Percentiles rank a stretch among this genome's conserved stretches.
phyloP scores from a whole-genome alignment of 2,797 vertebrate genomes.

The Pseudochaenichthys georgianus region DNA sequence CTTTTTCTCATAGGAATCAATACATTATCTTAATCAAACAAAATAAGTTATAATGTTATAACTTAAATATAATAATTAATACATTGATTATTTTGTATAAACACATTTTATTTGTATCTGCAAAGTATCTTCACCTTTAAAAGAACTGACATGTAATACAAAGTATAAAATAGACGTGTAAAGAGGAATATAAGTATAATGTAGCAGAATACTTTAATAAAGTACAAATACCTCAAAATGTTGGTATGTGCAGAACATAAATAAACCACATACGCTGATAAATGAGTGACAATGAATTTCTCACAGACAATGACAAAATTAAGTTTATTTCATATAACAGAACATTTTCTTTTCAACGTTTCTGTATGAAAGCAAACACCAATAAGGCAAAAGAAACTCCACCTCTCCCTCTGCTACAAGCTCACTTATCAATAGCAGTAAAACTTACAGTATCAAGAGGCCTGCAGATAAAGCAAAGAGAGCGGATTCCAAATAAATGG shows the following conservation, averaged over 20 bases:
- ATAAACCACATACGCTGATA: background rate
- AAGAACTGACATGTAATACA: background rate
- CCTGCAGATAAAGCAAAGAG: slow-evolving; percentile 40
- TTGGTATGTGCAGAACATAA: background rate
- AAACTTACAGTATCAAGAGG: slow-evolving; percentile 50
- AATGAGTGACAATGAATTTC: slow-evolving; percentile 8
- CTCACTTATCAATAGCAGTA: slow-evolving; percentile 61
- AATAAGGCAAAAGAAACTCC: slow-evolving; percentile 58
- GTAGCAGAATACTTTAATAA: background rate
- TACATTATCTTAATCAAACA: no score
- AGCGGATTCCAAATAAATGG: slow-evolving; percentile 43
- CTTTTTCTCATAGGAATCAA: no score
- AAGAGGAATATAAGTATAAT: background rate
- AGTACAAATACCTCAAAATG: background rate
- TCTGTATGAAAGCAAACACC: slow-evolving; percentile 79
- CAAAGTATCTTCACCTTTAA: background rate
- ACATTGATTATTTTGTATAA: background rate
- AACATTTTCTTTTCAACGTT: slow-evolving; percentile 84
- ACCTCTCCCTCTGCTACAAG: slow-evolving; percentile 48
- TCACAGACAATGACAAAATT: slow-evolving; percentile 79
- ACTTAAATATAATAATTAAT: no score
- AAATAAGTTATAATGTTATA: no score
- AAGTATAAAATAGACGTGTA: background rate
- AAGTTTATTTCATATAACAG: slow-evolving; percentile 86
- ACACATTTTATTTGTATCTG: background rate